Conservation (phyloP, 2,888 invertebrate genomes). For the Orthosia incerta region DNA sequence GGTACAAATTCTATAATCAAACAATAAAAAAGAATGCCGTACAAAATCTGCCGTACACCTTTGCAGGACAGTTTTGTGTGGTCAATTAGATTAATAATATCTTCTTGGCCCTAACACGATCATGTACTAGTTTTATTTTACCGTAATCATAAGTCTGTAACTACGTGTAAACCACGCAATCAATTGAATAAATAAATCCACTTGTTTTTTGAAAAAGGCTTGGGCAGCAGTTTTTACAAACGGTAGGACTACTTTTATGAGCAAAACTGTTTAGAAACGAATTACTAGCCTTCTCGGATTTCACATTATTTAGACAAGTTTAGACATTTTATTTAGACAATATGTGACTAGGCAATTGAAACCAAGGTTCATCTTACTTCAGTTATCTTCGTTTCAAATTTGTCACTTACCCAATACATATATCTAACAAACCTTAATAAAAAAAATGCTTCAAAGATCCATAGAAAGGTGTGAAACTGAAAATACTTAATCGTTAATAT, state of each 20-base stretch:
- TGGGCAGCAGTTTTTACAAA: neutral
- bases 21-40: too few relatives aligned
- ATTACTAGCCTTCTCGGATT: too few relatives aligned
- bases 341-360: neutral
- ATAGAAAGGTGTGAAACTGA: neutral
- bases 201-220: neutral
- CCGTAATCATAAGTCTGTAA: neutral
- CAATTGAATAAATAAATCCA: too few relatives aligned
- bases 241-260: neutral
- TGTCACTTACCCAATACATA: too few relatives aligned
- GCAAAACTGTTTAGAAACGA: neutral
- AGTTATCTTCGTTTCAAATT: too few relatives aligned
- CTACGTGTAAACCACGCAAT: neutral
- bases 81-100: neutral
- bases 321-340: too few relatives aligned
- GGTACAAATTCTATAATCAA: too few relatives aligned
- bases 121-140: neutral
- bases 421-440: too few relatives aligned
- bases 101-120: neutral
- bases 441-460: too few relatives aligned
- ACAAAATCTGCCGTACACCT: too few relatives aligned
- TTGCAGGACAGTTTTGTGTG: too few relatives aligned
- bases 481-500: neutral
- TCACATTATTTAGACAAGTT: neutral
- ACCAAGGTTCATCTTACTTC: neutral